Evolutionary conservation across 2,888 invertebrate genomes (phyloP).

Genomic region (Tenthredo scrophulariae): DNA sequence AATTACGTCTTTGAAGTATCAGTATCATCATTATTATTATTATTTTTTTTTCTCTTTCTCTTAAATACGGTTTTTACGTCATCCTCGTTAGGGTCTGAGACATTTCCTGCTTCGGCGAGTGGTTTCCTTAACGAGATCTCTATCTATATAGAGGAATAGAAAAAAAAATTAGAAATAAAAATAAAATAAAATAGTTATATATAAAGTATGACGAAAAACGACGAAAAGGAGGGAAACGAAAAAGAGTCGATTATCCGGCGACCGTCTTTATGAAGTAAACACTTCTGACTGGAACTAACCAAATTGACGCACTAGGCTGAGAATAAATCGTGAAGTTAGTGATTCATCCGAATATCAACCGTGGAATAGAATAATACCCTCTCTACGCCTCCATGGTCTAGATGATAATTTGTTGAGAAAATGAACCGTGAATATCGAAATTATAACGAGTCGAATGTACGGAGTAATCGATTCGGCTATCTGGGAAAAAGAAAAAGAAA

Average conservation of each 20-base stretch:
- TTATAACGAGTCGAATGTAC: not conserved
- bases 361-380: conserved; percentile 2
- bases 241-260: conserved; percentile 15
- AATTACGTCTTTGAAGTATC: not conserved
- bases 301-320: conserved; percentile 3
- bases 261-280: conserved; percentile 6
- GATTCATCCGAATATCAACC: conserved; percentile 27
- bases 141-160: not conserved
- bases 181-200: not conserved
- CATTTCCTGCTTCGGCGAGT: conserved; percentile 21
- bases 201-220: not conserved
- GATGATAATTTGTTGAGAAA: conserved; percentile 6
- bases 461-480: not conserved
- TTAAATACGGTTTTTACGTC: conserved; percentile 3
- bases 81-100: conserved; percentile 21
- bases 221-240: not conserved
- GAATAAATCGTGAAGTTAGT: not conserved
- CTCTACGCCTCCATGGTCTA: not conserved
- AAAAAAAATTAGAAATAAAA: no score
- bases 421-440: not conserved
- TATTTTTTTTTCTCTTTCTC: not conserved
- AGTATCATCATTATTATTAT: no score
- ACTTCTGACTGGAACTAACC: conserved; percentile 27
- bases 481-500: not conserved
- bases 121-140: conserved; percentile 17